Evolutionary conservation across 35 echinoderm and acorn worm species (phyloP), one percentile per base, ranked within the genome.

Genomic region (Strongylocentrotus purpuratus): DNA sequence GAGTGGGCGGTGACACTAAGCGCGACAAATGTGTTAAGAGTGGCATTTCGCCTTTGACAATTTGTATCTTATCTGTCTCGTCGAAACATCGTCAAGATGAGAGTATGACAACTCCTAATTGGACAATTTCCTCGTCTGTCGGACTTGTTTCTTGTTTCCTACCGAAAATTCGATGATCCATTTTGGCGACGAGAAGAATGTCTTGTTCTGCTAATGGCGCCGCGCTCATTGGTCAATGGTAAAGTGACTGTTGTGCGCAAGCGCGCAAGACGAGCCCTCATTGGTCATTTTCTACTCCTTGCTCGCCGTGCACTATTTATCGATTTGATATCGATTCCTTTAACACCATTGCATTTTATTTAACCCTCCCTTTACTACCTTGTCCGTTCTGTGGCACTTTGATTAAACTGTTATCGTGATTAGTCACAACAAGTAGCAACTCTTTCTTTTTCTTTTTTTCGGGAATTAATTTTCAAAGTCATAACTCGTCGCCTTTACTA

Each of bases 141-240:
- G 65, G 65, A 78, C 65, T 78, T 78, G 65, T 78, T 78, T 78
- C 65, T 78, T 78, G 65, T 78, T 78, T 78, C 65, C 65, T 78
- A 78, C 22, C 65, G 3, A n/a, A 78, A 78, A 78, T 78, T 22
- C 20, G 65, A 28, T 78, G 65, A 78, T 78, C 65, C 65, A n/a
- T 78, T n/a, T 78, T 78, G 65, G 65, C 65, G 65, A 78, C 65
- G 65, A 78, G 65, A 78, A 1, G 65, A 78, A 78, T n/a, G 65
- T 22, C 35, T 28, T 78, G 25, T n/a, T n/a, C 65, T 78, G 20
- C 65, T 55, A 78, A 78, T 28, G 65, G 65, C 65, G 65, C 8
- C 65, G 20, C 28, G 20, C 17, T 78, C 65, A 78, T 78, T 78
- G 65, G 65, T 78, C 28, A 78, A 25, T 78, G 65, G 65, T n/a